Evolutionary conservation across 2,113 vertebrate species (phyloP).

Genomic region (Struthidea cinerea): DNA sequence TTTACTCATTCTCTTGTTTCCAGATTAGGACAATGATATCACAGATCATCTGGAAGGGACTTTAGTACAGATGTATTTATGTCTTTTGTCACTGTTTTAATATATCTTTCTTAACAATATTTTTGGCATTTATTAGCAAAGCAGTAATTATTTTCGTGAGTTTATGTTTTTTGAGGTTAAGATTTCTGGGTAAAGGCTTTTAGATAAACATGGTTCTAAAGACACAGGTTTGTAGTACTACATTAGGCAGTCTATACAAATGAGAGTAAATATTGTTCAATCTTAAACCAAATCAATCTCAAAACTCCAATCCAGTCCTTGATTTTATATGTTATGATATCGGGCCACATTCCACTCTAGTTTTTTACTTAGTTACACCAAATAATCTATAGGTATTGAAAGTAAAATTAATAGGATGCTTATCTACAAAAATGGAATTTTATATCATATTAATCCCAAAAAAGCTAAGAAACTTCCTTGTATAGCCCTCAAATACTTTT

Average conservation of each 20-base stretch:
- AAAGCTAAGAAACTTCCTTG: not conserved
- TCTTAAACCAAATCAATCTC: not conserved
- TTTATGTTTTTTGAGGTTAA: not conserved
- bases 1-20: not conserved
- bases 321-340: not conserved
- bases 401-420: not conserved
- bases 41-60: not conserved
- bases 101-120: not conserved
- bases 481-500: not conserved
- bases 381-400: not conserved
- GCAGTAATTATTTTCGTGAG: not conserved
- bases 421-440: not conserved
- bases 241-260: not conserved
- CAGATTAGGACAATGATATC: not conserved
- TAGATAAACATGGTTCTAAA: not conserved
- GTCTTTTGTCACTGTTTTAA: not conserved
- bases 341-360: not conserved
- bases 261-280: not conserved
- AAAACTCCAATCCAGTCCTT: not conserved
- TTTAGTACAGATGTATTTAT: not conserved
- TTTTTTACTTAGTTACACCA: not conserved
- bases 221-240: not conserved
- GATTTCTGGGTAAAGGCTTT: not conserved
- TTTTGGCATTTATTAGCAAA: not conserved
- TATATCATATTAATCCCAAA: not conserved